Conservation (phyloP, 2,888 invertebrate genomes). For the Schizotus pectinicornis region DNA sequence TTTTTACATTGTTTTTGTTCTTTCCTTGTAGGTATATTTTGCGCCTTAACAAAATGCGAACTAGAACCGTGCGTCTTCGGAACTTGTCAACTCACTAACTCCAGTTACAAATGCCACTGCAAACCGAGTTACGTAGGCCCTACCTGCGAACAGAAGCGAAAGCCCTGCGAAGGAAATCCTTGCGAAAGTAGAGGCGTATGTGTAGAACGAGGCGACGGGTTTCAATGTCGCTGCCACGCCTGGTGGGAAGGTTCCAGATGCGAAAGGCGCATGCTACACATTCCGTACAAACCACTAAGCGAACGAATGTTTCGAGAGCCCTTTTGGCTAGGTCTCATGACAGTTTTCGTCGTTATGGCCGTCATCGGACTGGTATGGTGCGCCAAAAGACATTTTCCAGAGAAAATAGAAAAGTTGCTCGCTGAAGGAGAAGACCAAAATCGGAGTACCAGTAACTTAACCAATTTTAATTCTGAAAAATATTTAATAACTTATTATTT, state of each 20-base stretch:
- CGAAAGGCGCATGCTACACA: conserved; percentile 71
- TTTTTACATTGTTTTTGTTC: too few relatives aligned
- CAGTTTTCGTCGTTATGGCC: conserved; percentile 79
- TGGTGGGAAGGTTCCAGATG: conserved; percentile 70
- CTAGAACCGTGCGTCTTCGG: conserved; percentile 73
- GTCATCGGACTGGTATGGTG: conserved; percentile 83
- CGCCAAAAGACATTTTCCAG: conserved; percentile 84
- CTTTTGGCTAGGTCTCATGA: conserved; percentile 87
- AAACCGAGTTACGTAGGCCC: conserved; percentile 71
- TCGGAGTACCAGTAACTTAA: conserved; percentile 56
- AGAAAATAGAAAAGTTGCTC: conserved; percentile 81
- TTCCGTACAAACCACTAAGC: conserved; percentile 75
- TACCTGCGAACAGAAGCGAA: conserved; percentile 71
- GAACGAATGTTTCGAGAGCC: conserved; percentile 86
- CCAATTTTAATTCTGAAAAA: conserved; percentile 1
- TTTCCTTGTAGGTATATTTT: conserved; percentile 69
- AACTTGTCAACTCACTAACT: conserved; percentile 64
- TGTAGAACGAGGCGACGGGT: conserved; percentile 69
- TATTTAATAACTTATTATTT: conserved; percentile 27
- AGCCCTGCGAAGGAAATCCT: conserved; percentile 75
- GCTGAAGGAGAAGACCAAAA: conserved; percentile 80
- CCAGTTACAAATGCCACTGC: conserved; percentile 68
- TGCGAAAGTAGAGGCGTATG: conserved; percentile 80
- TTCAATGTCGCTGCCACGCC: conserved; percentile 74
- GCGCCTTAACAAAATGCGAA: conserved; percentile 77